These are phyloP conservation scores for Physella acuta DNA, from an alignment of 1,140 invertebrate species.

Conservation along the genomic window DNA sequence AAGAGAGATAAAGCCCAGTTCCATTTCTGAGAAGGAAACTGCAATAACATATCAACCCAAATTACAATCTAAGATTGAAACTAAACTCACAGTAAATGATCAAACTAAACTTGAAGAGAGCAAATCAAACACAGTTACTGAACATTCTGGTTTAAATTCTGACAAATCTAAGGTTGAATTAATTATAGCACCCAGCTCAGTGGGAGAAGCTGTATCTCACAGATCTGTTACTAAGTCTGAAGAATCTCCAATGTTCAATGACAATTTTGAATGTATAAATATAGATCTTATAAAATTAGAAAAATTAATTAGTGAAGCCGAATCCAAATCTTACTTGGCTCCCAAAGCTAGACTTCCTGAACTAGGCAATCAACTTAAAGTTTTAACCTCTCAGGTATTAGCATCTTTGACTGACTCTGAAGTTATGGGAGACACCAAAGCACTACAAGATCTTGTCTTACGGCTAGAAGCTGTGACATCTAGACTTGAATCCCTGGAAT, in stretches of 20 bases:
- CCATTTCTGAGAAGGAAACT: too few relatives aligned
- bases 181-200: neutral
- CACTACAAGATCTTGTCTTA: slow-evolving; percentile 60
- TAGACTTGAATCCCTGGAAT: slow-evolving; percentile 66
- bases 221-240: neutral
- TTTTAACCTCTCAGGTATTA: slow-evolving; percentile 25
- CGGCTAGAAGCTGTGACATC: slow-evolving; percentile 75
- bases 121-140: neutral
- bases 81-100: too few relatives aligned
- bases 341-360: slow-evolving; percentile 3
- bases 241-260: neutral
- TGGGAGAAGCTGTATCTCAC: too few relatives aligned
- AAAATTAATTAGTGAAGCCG: slow-evolving; percentile 15
- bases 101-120: neutral
- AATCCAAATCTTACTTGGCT: slow-evolving; percentile 6
- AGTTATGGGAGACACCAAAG: slow-evolving; percentile 29
- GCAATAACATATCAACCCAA: too few relatives aligned
- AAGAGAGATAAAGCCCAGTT: too few relatives aligned
- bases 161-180: neutral
- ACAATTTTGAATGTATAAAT: neutral
- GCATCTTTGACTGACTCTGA: slow-evolving; percentile 8
- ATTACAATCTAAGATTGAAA: too few relatives aligned
- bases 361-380: slow-evolving; percentile 20
- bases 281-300: slow-evolving; percentile 12
- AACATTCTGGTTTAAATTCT: neutral